Base-by-base conservation (phyloP, 2,888 invertebrate genomes). In the Elgonia sp. region DNA sequence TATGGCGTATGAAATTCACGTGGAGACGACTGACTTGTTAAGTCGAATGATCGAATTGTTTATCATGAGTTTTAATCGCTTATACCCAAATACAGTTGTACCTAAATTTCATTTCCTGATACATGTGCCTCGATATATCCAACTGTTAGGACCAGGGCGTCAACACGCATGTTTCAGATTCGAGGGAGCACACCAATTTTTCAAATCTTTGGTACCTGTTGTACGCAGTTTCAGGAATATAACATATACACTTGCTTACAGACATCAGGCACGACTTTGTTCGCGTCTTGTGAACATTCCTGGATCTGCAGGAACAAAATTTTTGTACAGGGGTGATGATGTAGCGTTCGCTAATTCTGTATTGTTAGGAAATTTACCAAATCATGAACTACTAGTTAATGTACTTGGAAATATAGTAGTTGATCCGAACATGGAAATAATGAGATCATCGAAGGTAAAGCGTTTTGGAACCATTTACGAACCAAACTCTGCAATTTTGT, bases 311-410 rank as follows among this genome's bases (percentile, higher is more conserved):
- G 62, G 37, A 2, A 88, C 69, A 57, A 88, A 81, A 42, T 87
- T 86, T 72, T 62, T 90, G 1, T 85, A 88, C 67, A 63, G 77
- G 10, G 87, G 89, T n/a, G 85, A 89, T 75, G 60, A 69, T 12
- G 77, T 89, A 12, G 12, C 76, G 46, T 81, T 77, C 37, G 87
- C 86, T 40, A 8, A 67, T 84, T 75, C 79, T 50, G 67, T 89
- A 5, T 7, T 46, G 7, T 12, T 46, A 12, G 12, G 5, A 29
- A 29, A 29, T 29, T 29, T 29, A 29, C 29, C 29, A 1, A 29
- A 29, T 29, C 5, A 3, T 5, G 3, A 29, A 5, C 5, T 29
- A 5, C 5, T 29, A 5, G 3, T 1, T 29, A 29, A 29, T 5
- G 29, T 3, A 29, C 5, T 29, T 29, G 5, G 1, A 1, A 5